phyloP scores from a whole-genome alignment of 1,140 invertebrate genomes.

The Lamellibrachia luymesi region DNA sequence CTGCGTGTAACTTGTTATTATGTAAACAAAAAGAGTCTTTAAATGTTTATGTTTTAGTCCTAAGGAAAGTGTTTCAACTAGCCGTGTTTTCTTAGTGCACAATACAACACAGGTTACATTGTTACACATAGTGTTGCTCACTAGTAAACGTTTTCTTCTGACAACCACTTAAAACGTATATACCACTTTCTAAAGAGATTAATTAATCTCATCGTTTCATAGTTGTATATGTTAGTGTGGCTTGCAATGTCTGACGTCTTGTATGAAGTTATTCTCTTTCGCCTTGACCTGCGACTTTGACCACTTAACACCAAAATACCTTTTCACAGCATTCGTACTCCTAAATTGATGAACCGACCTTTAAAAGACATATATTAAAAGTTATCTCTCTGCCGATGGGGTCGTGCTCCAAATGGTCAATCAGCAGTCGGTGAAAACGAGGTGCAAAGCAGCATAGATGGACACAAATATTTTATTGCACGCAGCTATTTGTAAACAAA shows the following conservation, averaged over 20 bases:
- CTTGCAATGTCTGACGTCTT: not conserved
- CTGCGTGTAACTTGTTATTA: no score
- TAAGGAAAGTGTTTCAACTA: no score
- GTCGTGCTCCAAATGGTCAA: not conserved
- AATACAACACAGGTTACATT: not conserved
- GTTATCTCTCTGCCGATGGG: no score
- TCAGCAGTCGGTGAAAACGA: not conserved
- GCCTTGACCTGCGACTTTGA: not conserved
- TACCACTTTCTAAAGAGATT: not conserved
- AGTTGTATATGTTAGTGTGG: not conserved
- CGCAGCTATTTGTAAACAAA: no score
- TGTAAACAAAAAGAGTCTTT: no score
- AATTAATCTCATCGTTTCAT: not conserved
- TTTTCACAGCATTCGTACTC: not conserved
- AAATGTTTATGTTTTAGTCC: no score
- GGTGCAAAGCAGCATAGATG: not conserved
- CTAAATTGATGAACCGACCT: not conserved
- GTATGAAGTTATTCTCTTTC: not conserved
- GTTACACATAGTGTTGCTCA: not conserved
- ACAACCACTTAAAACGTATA: not conserved
- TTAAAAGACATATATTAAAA: not conserved
- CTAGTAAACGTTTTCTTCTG: no score
- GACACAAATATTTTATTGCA: no score
- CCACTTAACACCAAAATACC: not conserved
- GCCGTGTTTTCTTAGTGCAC: not conserved